Conservation (phyloP, 2,888 invertebrate genomes). For the Rotaria macrura region DNA sequence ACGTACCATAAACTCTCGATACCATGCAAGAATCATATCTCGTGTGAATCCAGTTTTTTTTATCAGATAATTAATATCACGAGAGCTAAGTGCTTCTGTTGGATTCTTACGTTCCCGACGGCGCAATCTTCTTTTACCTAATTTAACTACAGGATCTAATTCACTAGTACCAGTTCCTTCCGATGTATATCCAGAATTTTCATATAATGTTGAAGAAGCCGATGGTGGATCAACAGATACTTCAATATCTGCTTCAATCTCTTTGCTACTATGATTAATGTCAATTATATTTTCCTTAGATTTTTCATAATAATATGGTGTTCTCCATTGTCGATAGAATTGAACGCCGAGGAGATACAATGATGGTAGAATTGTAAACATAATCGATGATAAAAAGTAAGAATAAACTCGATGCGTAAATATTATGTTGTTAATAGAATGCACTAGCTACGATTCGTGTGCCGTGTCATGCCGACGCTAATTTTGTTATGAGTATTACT, state of each 20-base stretch:
- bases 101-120: neutral
- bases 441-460: neutral
- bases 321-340: neutral
- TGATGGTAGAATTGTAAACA: slow-evolving; percentile 10
- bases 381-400: neutral
- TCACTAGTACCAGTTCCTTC: too few relatives aligned
- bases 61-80: neutral
- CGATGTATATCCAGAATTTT: too few relatives aligned
- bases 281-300: neutral
- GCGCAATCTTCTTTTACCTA: neutral
- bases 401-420: neutral
- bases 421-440: neutral
- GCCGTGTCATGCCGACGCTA: neutral
- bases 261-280: too few relatives aligned
- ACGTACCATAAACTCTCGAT: neutral
- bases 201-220: too few relatives aligned
- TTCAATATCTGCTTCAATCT: too few relatives aligned
- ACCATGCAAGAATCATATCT: neutral
- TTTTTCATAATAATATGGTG: neutral
- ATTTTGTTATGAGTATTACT: too few relatives aligned
- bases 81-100: neutral
- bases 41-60: neutral
- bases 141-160: neutral
- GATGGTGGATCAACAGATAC: too few relatives aligned
- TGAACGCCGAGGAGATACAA: neutral